Evolutionary conservation across 2,113 vertebrate species (phyloP).

Genomic region (Crypturellus undulatus): DNA sequence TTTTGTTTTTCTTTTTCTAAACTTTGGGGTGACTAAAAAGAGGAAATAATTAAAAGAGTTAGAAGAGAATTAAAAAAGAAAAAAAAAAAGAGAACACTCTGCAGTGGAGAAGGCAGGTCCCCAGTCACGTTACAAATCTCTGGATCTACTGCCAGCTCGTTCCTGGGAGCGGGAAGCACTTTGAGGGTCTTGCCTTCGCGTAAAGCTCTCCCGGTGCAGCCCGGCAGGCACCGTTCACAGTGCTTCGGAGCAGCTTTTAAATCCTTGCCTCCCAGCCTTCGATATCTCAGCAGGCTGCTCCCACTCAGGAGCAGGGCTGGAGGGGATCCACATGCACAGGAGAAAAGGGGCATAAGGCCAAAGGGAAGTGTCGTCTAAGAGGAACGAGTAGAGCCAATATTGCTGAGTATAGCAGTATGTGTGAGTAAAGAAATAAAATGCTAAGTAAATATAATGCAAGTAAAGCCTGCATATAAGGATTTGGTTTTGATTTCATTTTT

Average conservation of each 20-base stretch:
- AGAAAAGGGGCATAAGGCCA: neutral
- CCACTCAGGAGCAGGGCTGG: neutral
- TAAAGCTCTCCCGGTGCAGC: neutral
- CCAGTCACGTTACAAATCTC: neutral
- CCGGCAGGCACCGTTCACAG: accelerated
- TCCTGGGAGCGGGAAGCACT: neutral
- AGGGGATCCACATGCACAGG: accelerated
- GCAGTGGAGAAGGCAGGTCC: accelerated
- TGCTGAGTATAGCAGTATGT: accelerated
- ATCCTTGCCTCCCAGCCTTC: accelerated
- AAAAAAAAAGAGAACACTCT: neutral
- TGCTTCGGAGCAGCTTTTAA: neutral
- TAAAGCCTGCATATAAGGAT: neutral
- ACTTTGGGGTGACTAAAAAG: neutral
- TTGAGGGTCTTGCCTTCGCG: neutral
- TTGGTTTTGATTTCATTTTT: neutral
- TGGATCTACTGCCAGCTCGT: neutral
- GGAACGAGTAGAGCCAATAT: neutral
- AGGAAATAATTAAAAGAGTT: neutral
- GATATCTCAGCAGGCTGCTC: neutral
- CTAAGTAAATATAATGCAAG: neutral
- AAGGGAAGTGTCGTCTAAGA: neutral
- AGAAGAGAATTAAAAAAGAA: too few relatives aligned
- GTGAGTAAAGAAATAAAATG: neutral
- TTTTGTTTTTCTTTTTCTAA: neutral